phyloP scores from a whole-genome alignment of 2,888 invertebrate genomes.

The Drosophila prostipennis region DNA sequence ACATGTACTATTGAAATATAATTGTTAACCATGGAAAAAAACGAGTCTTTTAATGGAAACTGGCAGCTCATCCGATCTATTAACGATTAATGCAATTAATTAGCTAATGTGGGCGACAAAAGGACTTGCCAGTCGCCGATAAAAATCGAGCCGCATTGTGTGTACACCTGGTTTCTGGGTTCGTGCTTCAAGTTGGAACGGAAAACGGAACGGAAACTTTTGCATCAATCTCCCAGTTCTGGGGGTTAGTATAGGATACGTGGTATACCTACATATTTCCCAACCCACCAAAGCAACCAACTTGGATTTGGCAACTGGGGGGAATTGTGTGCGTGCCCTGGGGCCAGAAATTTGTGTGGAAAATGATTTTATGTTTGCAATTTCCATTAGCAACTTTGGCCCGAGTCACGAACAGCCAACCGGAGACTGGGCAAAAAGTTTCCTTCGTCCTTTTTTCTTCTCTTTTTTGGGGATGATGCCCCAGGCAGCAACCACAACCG shows the following conservation, averaged over 20 bases:
- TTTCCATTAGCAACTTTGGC: conserved; percentile 77
- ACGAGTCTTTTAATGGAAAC: conserved; percentile 56
- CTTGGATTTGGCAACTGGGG: not conserved
- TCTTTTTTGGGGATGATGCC: conserved; percentile 8
- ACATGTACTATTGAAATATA: conserved; percentile 84
- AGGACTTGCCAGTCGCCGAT: conserved; percentile 3
- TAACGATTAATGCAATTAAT: conserved; percentile 62
- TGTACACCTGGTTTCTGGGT: not conserved
- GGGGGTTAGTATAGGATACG: conserved; percentile 27
- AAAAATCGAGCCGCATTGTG: conserved; percentile 15
- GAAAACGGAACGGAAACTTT: conserved; percentile 30
- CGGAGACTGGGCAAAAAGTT: conserved; percentile 44
- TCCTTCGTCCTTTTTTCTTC: conserved; percentile 3
- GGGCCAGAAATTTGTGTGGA: conserved; percentile 63
- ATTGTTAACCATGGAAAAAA: conserved; percentile 82
- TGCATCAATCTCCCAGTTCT: conserved; percentile 25
- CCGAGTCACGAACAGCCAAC: conserved; percentile 56
- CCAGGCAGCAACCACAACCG: conserved; percentile 14
- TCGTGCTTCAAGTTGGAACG: conserved; percentile 6
- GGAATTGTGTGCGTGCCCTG: conserved; percentile 67
- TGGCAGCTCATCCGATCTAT: conserved; percentile 40
- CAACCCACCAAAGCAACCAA: conserved; percentile 13
- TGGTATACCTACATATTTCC: not conserved
- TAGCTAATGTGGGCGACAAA: conserved; percentile 53
- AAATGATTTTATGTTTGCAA: conserved; percentile 75